Conservation (phyloP, 1,140 invertebrate species). For the Ceratoteleas bidentatus region DNA sequence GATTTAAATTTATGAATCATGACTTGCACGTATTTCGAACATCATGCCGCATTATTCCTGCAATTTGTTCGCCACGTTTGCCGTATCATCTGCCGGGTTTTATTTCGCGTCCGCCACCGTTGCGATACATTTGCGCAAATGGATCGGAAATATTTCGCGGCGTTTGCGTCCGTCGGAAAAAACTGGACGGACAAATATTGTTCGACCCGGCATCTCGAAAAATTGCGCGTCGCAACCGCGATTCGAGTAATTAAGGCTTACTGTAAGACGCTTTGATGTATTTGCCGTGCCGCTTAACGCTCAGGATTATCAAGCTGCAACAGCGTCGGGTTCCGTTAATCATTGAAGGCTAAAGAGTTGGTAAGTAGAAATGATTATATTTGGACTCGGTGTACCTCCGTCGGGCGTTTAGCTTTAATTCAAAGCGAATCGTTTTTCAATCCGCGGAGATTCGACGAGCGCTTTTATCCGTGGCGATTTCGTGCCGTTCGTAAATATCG, state of each 20-base stretch:
- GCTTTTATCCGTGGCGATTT: no score
- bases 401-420: no score
- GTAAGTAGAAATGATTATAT: not conserved
- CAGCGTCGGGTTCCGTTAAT: constrained; percentile 31
- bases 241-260: constrained; percentile 55
- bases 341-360: constrained; percentile 11
- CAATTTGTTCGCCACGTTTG: constrained; percentile 49
- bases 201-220: constrained; percentile 9
- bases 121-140: constrained; percentile 38
- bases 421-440: no score
- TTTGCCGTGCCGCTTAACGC: constrained; percentile 38
- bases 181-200: not conserved
- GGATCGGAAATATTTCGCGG: constrained; percentile 28
- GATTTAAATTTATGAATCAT: constrained; percentile 57
- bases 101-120: constrained; percentile 7
- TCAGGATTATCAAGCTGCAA: constrained; percentile 37
- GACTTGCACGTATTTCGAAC: constrained; percentile 54
- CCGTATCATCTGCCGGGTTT: constrained; percentile 43
- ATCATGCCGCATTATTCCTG: constrained; percentile 49
- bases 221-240: constrained; percentile 30
- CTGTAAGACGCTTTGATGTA: constrained; percentile 54
- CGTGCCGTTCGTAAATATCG: no score
- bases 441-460: no score
- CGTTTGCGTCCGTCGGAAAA: not conserved
- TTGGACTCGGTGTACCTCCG: not conserved